Evolutionary conservation across 1,140 invertebrate genomes (phyloP).

Genomic region (Gonioctena quinquepunctata): DNA sequence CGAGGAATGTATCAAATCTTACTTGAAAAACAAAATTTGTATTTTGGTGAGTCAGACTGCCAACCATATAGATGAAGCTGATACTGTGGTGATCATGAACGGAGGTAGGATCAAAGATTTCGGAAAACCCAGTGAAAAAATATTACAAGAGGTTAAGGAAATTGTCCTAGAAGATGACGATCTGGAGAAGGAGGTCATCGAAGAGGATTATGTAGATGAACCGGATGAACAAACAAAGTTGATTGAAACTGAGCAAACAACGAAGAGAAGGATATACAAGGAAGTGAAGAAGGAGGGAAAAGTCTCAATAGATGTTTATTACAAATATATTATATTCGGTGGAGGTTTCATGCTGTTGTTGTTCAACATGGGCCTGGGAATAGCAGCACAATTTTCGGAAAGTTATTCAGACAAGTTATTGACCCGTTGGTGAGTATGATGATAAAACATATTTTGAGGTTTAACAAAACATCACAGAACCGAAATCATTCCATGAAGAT

Average conservation of each 20-base stretch:
- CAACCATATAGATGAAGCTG: conserved; percentile 33
- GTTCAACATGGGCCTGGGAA: conserved; percentile 17
- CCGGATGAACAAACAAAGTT: background rate
- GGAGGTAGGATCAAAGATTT: conserved; percentile 24
- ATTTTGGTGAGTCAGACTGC: conserved; percentile 79
- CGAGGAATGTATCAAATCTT: conserved; percentile 70
- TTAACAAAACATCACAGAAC: too few species aligned
- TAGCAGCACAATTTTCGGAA: conserved; percentile 27
- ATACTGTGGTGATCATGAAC: conserved; percentile 33
- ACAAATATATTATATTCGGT: conserved; percentile 25
- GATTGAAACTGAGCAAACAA: background rate
- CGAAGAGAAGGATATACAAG: conserved; percentile 12
- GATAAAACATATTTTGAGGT: too few species aligned
- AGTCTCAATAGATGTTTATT: conserved; percentile 19
- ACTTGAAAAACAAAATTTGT: conserved; percentile 71
- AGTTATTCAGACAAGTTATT: conserved; percentile 38
- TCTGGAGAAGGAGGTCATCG: background rate
- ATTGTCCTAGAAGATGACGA: background rate
- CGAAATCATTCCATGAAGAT: too few species aligned
- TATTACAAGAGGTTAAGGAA: background rate
- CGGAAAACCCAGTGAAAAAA: conserved; percentile 15
- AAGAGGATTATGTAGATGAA: background rate
- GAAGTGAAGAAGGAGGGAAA: conserved; percentile 24
- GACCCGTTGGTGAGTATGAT: conserved; percentile 42
- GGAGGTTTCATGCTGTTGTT: conserved; percentile 18